Evolutionary conservation across 2,113 vertebrate species (phyloP), one percentile per base, ranked within the genome.

Genomic region (Aplodontia rufa): DNA sequence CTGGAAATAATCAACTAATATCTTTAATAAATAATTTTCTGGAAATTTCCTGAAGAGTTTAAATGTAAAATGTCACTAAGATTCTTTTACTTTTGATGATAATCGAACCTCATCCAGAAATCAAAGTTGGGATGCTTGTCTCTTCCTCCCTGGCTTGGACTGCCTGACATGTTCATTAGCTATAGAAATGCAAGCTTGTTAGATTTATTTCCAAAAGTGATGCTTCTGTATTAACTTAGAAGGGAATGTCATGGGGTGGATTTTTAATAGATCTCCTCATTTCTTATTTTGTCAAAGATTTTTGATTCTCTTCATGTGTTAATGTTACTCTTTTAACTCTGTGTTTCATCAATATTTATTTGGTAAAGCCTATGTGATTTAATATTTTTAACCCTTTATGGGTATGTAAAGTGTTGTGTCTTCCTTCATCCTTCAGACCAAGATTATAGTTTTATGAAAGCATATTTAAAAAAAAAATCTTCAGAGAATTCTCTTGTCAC

Each of bases 131-230:
- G 37, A 40, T 28, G 2, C 35, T 60, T 87, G n/a, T n/a, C 30
- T 32, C 22, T 37, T 14, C 5, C 12, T 81, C 8, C 32, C n/a
- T 76, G 3, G 1, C 37, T 72, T 6, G 8, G 35, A 47, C 75
- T 37, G 14, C 37, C 55, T 75, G 60, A 82, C 24, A 35, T 82
- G 26, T 49, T 22, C 28, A 42, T 78, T 91, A 78, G 45, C 69
- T 82, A 17, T 10, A 47, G 86, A 69, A 81, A 40, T 53, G 32
- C 32, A 47, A 42, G 58, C 42, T 24, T 69, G 17, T 82, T 81
- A 81, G 93, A 69, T 81, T 95, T 80, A 87, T 82, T 95, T 87
- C 64, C 83, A 37, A 93, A 93, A 84, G 32, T 60, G 28, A 51
- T 72, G 51, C 68, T 72, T 83, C 76, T n/a, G 3, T 49, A 24